Evolutionary conservation across 2,113 vertebrate species (phyloP).

Genomic region (Ancistrus triradiatus): DNA sequence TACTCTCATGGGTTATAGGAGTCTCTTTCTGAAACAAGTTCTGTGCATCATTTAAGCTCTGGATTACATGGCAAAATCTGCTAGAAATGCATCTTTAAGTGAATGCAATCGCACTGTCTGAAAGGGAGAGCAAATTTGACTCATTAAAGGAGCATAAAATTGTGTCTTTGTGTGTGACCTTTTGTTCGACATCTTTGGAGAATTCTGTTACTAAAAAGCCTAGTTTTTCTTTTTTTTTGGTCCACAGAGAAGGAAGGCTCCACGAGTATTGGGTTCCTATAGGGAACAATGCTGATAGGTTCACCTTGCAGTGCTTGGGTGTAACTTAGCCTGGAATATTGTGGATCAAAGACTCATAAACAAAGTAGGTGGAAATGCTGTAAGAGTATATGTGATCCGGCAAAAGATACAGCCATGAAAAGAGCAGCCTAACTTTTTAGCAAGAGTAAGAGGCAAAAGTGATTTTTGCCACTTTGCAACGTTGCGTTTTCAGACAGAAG

Average conservation of each 20-base stretch:
- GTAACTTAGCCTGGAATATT: constrained; percentile 62
- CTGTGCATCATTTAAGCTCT: not conserved
- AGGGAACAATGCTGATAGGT: constrained; percentile 58
- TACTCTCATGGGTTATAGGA: not conserved
- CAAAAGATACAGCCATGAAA: constrained; percentile 51
- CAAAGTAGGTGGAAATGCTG: constrained; percentile 57
- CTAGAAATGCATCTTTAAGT: constrained; percentile 36
- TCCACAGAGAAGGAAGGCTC: constrained; percentile 48
- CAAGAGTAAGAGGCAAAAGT: constrained; percentile 39
- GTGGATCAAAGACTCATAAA: constrained; percentile 60
- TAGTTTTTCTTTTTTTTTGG: constrained; percentile 44
- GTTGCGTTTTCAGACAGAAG: not conserved
- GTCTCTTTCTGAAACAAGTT: not conserved
- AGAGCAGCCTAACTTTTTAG: constrained; percentile 41
- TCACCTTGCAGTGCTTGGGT: constrained; percentile 61
- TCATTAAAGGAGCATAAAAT: constrained; percentile 55
- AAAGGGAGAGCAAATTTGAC: constrained; percentile 46
- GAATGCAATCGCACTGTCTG: constrained; percentile 26
- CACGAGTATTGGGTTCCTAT: constrained; percentile 62
- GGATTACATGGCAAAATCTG: not conserved
- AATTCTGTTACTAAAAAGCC: constrained; percentile 56
- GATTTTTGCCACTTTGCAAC: constrained; percentile 26
- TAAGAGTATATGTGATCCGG: constrained; percentile 59
- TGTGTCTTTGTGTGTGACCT: constrained; percentile 55
- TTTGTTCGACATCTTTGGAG: constrained; percentile 58